A percentile compares a stretch with the other conserved stretches of the same genome.
These are phyloP conservation scores for Crotalus viridis DNA, from an alignment of 2,113 vertebrate genomes.

Conservation along the genomic window DNA sequence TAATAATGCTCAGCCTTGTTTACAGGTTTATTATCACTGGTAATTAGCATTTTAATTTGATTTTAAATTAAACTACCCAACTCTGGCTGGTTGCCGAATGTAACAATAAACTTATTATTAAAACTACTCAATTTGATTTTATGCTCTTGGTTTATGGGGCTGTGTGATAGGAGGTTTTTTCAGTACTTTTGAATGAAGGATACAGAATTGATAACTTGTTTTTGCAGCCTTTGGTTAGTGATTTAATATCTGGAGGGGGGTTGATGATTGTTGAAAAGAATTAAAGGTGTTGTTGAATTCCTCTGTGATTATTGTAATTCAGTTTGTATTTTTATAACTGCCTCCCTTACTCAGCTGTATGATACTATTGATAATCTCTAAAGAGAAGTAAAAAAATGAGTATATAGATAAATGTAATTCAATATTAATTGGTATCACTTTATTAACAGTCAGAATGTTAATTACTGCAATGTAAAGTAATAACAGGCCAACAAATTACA, in stretches of 20 bases:
- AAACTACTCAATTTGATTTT: not conserved
- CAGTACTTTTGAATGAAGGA: slow-evolving; percentile 2
- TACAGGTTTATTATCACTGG: slow-evolving; percentile 1
- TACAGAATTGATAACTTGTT: not conserved
- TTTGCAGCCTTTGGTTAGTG: slow-evolving; percentile 9
- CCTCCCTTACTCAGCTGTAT: slow-evolving; percentile 35
- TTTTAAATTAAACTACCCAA: slow-evolving; percentile 20
- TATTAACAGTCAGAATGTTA: not conserved
- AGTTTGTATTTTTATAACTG: slow-evolving; percentile 24
- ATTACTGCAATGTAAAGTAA: not conserved
- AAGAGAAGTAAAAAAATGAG: not conserved
- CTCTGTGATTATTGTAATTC: slow-evolving; percentile 4
- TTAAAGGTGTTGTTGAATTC: slow-evolving; percentile 31
- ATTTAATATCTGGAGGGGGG: slow-evolving; percentile 26
- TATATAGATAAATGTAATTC: not conserved
- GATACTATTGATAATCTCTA: not conserved
- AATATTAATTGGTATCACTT: not conserved
- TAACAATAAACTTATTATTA: not conserved
- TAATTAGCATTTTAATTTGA: slow-evolving; percentile 9
- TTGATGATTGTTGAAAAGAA: slow-evolving; percentile 36
- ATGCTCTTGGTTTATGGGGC: slow-evolving; percentile 18
- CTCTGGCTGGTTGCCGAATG: not conserved
- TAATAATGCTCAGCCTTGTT: not conserved
- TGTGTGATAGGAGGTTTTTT: not conserved
- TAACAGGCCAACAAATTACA: not conserved